Conservation (phyloP, 2,113 vertebrate species). For the Hemibagrus wyckioides region DNA sequence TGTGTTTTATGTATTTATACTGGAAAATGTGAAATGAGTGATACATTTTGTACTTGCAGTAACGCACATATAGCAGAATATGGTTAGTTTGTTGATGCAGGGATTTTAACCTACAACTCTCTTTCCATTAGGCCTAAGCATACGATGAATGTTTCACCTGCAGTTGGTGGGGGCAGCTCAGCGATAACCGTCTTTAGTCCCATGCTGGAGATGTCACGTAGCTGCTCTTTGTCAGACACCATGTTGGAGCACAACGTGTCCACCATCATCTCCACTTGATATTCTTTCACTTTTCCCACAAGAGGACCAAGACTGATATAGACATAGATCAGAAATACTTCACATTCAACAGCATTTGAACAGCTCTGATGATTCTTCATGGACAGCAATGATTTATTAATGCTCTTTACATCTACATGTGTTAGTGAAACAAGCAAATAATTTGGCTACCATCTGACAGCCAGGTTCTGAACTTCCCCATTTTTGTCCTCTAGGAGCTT, state of each 20-base stretch:
- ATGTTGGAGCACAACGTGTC: conserved; percentile 90
- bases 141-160: conserved; percentile 72
- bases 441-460: conserved; percentile 87
- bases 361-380: neutral
- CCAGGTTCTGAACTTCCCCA: conserved; percentile 93
- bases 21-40: neutral
- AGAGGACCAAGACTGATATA: conserved; percentile 91
- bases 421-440: neutral
- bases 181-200: conserved; percentile 91
- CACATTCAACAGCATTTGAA: neutral
- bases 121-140: neutral
- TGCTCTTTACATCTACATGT: neutral
- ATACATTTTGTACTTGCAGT: neutral
- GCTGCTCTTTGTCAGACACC: conserved; percentile 91
- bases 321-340: conserved; percentile 33
- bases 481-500: conserved; percentile 93
- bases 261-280: conserved; percentile 94
- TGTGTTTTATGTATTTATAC: neutral
- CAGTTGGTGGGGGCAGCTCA: conserved; percentile 81
- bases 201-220: conserved; percentile 93
- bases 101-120: neutral
- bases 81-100: neutral
- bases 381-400: neutral
- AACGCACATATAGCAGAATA: neutral
- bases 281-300: conserved; percentile 94